Evolutionary conservation across 2,797 vertebrate species (phyloP).

Genomic region (Silurus lanzhouensis): DNA sequence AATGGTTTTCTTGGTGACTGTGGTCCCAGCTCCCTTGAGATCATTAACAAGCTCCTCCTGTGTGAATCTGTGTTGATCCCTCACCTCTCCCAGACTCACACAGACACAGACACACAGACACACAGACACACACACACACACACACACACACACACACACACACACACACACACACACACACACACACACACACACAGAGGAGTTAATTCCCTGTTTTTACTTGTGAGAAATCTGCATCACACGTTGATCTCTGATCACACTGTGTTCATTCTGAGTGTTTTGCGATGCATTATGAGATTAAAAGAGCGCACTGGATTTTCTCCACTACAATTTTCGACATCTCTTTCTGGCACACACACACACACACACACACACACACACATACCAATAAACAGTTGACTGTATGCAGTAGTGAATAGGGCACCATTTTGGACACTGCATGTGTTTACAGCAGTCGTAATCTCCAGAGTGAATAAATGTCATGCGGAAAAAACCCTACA

Average conservation of each 20-base stretch:
- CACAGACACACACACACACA: too few species aligned
- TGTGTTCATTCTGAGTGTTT: background rate
- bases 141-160: too few species aligned
- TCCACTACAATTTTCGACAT: background rate
- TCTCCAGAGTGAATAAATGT: constrained; percentile 4
- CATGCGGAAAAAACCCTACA: background rate
- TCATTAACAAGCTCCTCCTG: too few species aligned
- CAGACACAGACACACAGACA: too few species aligned
- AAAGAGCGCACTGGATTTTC: background rate
- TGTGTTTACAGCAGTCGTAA: constrained; percentile 5
- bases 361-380: background rate
- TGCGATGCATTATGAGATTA: background rate
- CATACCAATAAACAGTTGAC: background rate
- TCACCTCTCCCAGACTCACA: too few species aligned
- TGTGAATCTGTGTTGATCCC: too few species aligned
- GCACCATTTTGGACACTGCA: background rate
- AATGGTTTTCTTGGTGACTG: too few species aligned
- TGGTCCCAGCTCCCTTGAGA: too few species aligned
- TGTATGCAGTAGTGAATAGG: background rate
- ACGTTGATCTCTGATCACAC: background rate
- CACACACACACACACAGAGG: too few species aligned
- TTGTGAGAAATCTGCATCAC: background rate
- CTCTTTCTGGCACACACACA: background rate
- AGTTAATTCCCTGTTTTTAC: background rate
- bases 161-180: too few species aligned